A percentile compares a stretch with the other conserved stretches of the same genome.
Evolutionary conservation across 2,797 vertebrate genomes (phyloP).

Genomic region (Sebastolobus altivelis): DNA sequence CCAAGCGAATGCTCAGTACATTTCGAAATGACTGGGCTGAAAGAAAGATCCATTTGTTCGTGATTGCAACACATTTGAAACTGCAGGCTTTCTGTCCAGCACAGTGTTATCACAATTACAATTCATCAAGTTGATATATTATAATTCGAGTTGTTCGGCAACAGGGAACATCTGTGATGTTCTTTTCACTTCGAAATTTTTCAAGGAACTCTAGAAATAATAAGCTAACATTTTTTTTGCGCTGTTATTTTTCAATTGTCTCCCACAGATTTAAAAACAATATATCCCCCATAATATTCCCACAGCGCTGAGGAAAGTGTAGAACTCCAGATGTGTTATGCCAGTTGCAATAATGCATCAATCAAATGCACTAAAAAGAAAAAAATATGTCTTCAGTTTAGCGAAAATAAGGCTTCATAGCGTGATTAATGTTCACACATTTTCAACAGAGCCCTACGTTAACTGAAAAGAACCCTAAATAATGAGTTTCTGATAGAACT

Average conservation of each 20-base stretch:
- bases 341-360: constrained; percentile 7
- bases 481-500: not conserved
- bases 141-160: constrained; percentile 39
- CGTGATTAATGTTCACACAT: constrained; percentile 9
- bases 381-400: not conserved
- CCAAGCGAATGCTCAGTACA: constrained; percentile 27
- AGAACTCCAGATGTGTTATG: constrained; percentile 16
- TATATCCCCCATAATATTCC: constrained; percentile 18
- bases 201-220: constrained; percentile 41
- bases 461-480: not conserved
- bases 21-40: constrained; percentile 63
- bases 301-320: not conserved
- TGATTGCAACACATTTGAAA: constrained; percentile 77
- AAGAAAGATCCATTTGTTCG: constrained; percentile 79
- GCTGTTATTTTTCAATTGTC: constrained; percentile 29
- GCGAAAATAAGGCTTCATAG: not conserved
- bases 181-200: constrained; percentile 20
- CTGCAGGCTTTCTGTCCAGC: constrained; percentile 42
- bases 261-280: constrained; percentile 23
- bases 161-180: constrained; percentile 51
- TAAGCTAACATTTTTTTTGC: constrained; percentile 20
- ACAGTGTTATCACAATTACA: constrained; percentile 46
- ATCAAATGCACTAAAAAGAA: constrained; percentile 10
- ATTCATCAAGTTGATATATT: constrained; percentile 59
- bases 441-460: not conserved